A percentile compares a stretch with the other conserved stretches of the same genome.
Evolutionary conservation across 2,797 vertebrate genomes (phyloP).

Genomic region (Sebastes miniatus): DNA sequence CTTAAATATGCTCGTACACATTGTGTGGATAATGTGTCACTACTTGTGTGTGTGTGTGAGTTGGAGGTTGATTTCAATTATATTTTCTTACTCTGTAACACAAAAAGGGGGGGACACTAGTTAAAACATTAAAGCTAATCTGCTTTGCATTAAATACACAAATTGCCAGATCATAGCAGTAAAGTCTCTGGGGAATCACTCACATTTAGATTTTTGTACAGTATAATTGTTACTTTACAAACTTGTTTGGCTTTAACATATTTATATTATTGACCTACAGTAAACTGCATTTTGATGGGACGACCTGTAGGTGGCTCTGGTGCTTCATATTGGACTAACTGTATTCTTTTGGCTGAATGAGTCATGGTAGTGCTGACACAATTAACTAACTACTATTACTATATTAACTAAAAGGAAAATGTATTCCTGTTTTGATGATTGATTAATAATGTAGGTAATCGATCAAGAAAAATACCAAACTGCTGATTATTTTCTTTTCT

Average conservation of each 20-base stretch:
- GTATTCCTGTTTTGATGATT: background rate
- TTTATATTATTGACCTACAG: background rate
- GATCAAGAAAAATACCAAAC: background rate
- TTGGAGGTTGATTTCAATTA: conserved; percentile 9
- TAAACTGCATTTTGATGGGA: conserved; percentile 35
- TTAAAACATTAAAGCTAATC: conserved; percentile 61
- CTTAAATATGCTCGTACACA: background rate
- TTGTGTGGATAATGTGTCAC: background rate
- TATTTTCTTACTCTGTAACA: conserved; percentile 29
- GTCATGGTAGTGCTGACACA: background rate
- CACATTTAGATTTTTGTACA: conserved; percentile 7
- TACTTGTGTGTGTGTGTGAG: background rate
- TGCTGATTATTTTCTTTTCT: background rate
- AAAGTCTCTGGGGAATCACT: conserved; percentile 60
- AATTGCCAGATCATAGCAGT: conserved; percentile 54
- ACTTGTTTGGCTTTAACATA: background rate
- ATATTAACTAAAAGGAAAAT: background rate
- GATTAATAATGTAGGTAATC: background rate
- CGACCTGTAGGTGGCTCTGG: conserved; percentile 60
- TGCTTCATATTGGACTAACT: conserved; percentile 16
- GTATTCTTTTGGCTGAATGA: background rate
- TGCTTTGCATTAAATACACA: conserved; percentile 63
- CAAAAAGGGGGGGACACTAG: background rate
- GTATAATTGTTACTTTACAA: background rate
- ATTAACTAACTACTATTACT: background rate